phyloP scores from a whole-genome alignment of 2,888 invertebrate genomes.

The Seira sanloemensis region DNA sequence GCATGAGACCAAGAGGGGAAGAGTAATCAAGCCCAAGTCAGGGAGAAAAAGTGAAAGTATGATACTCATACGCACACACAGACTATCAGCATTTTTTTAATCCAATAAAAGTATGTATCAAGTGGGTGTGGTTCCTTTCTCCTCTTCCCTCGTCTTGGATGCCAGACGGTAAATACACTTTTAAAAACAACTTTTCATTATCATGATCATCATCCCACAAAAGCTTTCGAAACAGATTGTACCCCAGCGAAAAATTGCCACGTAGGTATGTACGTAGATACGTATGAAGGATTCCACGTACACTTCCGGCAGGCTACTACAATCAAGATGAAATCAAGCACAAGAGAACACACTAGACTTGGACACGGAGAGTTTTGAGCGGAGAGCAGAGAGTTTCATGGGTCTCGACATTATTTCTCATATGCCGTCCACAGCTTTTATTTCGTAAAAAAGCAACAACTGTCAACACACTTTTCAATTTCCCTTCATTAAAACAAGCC shows the following conservation, averaged over 20 bases:
- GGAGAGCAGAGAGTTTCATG: too few relatives aligned
- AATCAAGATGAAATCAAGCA: background rate
- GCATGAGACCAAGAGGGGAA: background rate
- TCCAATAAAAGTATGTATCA: background rate
- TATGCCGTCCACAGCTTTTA: background rate
- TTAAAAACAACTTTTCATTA: background rate
- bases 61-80: background rate
- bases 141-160: background rate
- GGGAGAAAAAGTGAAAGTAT: too few relatives aligned
- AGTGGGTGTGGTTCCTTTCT: slow-evolving; percentile 7
- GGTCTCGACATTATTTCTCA: background rate
- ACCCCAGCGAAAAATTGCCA: background rate
- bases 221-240: background rate
- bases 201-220: too few relatives aligned
- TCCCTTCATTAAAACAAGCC: background rate
- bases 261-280: background rate
- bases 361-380: too few relatives aligned
- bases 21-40: background rate
- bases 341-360: too few relatives aligned
- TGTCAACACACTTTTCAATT: background rate
- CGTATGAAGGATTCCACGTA: background rate
- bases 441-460: background rate
- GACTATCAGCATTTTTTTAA: background rate
- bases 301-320: background rate
- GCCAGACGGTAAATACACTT: background rate